Evolutionary conservation across 2,888 invertebrate species (phyloP).

Genomic region (Eupithecia dodoneata): DNA sequence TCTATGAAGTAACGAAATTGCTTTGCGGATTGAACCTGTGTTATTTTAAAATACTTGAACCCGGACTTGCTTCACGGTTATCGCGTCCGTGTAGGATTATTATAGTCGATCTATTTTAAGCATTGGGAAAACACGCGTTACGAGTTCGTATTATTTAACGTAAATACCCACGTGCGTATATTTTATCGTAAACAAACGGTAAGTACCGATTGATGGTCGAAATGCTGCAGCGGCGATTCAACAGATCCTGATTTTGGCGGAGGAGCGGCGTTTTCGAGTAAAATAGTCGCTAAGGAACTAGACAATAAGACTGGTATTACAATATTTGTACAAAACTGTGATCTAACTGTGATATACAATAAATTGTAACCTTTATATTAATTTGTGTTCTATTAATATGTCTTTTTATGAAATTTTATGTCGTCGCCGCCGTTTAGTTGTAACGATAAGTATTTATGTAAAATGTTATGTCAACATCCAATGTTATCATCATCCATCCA

Average conservation of each 20-base stretch:
- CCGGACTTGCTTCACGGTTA: slow-evolving; percentile 28
- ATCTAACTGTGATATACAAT: slow-evolving; percentile 5
- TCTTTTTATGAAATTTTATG: background rate
- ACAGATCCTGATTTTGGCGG: slow-evolving; percentile 24
- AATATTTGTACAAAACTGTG: slow-evolving; percentile 8
- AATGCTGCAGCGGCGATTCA: slow-evolving; percentile 21
- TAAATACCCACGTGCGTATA: slow-evolving; percentile 18
- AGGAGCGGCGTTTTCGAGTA: slow-evolving; percentile 19
- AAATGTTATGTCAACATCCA: background rate
- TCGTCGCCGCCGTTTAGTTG: background rate
- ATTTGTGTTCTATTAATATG: background rate
- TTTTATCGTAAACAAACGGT: slow-evolving; percentile 28
- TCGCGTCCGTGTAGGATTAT: slow-evolving; percentile 18
- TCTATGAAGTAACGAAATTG: slow-evolving; percentile 62
- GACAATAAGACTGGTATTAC: background rate
- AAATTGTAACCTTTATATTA: background rate
- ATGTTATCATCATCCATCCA: background rate
- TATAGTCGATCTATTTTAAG: slow-evolving; percentile 6
- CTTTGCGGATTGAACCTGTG: slow-evolving; percentile 73
- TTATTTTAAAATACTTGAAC: slow-evolving; percentile 17
- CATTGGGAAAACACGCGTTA: background rate
- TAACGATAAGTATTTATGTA: background rate
- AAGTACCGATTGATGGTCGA: slow-evolving; percentile 28
- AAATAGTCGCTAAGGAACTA: background rate
- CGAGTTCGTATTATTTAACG: background rate